Evolutionary conservation across 2,113 vertebrate genomes (phyloP).

Genomic region (Panthera leo): DNA sequence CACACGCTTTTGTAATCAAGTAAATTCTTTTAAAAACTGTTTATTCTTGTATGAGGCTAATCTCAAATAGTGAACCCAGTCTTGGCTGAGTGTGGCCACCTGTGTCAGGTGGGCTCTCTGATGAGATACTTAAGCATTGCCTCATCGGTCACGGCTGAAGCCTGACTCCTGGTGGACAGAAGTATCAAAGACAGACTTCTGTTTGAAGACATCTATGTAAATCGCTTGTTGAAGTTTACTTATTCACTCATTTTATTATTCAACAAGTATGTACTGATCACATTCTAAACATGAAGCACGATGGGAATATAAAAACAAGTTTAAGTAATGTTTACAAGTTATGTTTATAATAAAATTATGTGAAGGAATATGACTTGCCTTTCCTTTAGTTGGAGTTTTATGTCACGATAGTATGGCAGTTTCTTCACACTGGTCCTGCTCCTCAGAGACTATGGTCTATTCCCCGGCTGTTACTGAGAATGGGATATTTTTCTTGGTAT

Average conservation of each 20-base stretch:
- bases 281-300: background rate
- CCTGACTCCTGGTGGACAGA: conserved; percentile 33
- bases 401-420: background rate
- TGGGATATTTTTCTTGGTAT: background rate
- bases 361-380: background rate
- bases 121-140: background rate
- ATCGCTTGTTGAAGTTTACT: background rate
- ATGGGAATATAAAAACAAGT: background rate
- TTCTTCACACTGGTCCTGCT: background rate
- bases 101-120: no score
- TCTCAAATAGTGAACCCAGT: background rate
- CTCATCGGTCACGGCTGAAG: background rate
- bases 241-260: background rate
- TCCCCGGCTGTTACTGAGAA: background rate
- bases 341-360: background rate
- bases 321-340: background rate
- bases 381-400: background rate
- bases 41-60: background rate
- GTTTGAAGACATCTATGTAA: background rate
- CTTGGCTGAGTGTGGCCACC: background rate
- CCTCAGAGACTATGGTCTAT: background rate
- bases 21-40: background rate
- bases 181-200: background rate
- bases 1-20: background rate
- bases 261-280: background rate